A percentile compares a stretch with the other conserved stretches of the same genome.
These are phyloP conservation scores for Netelia virgata DNA, from an alignment of 2,888 invertebrate species.

Conservation along the genomic window DNA sequence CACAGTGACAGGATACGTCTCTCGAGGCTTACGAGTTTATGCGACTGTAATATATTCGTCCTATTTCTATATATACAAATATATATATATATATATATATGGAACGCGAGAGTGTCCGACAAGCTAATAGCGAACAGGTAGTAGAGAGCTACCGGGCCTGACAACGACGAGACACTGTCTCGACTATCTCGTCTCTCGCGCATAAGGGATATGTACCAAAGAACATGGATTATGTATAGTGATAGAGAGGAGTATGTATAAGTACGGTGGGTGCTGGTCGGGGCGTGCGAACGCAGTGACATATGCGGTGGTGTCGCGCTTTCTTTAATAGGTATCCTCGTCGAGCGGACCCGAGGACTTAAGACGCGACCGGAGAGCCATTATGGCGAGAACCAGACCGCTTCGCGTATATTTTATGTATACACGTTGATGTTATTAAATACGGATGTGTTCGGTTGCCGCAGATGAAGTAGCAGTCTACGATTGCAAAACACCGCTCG, in stretches of 20 bases:
- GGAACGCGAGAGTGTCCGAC: constrained; percentile 32
- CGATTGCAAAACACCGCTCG: not conserved
- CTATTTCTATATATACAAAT: constrained; percentile 10
- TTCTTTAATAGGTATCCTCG: constrained; percentile 81
- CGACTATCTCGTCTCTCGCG: constrained; percentile 22
- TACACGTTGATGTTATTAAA: not conserved
- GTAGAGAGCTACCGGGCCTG: constrained; percentile 61
- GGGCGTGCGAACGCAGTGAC: constrained; percentile 85
- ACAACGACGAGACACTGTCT: constrained; percentile 67
- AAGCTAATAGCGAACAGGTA: constrained; percentile 54
- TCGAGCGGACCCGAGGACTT: constrained; percentile 10
- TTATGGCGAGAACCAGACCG: constrained; percentile 18
- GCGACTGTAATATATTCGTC: constrained; percentile 42
- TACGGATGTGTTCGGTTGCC: not conserved
- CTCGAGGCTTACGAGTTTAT: constrained; percentile 33
- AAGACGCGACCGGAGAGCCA: not conserved
- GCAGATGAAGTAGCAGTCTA: constrained; percentile 16
- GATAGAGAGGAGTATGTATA: constrained; percentile 39
- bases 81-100: not conserved
- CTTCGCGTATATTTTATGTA: constrained; percentile 27
- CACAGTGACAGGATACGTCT: constrained; percentile 49
- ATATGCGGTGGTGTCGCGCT: constrained; percentile 84
- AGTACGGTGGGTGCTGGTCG: constrained; percentile 78
- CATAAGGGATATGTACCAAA: constrained; percentile 30
- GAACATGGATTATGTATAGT: not conserved